Conservation (phyloP, 2,797 vertebrate species). For the Dendrocincla fuliginosa region DNA sequence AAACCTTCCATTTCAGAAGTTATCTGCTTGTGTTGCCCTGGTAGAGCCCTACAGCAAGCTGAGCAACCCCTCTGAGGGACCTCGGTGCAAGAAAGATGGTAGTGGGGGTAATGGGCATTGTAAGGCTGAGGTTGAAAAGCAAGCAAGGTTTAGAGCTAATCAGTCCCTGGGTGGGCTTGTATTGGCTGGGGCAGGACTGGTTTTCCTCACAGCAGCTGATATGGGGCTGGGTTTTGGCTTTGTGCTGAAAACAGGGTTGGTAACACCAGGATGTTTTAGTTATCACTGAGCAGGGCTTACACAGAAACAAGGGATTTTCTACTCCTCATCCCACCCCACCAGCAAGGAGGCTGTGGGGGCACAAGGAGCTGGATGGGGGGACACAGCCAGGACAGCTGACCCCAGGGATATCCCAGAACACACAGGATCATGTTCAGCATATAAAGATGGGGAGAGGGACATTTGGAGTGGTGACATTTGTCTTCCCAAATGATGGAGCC, state of each 20-base stretch:
- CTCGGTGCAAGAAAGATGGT: not conserved
- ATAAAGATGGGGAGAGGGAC: not conserved
- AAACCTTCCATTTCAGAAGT: not conserved
- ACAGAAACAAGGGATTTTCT: not conserved
- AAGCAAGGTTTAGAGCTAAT: not conserved
- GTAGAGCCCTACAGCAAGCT: not conserved
- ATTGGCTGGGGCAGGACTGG: not conserved
- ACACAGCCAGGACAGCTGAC: not conserved
- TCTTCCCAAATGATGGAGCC: not conserved
- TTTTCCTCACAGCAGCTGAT: not conserved
- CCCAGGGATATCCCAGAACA: not conserved
- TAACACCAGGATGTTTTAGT: not conserved
- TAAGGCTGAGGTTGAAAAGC: not conserved
- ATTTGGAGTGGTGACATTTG: not conserved
- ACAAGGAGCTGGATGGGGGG: not conserved
- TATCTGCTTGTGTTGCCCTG: not conserved
- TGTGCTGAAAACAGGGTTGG: not conserved
- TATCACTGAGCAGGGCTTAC: not conserved
- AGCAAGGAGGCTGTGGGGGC: not conserved
- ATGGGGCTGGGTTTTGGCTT: not conserved
- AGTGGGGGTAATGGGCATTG: not conserved
- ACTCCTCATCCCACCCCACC: not conserved
- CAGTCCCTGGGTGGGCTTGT: not conserved
- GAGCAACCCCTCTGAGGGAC: not conserved
- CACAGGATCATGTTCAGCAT: not conserved